phyloP scores from a whole-genome alignment of 2,797 vertebrate genomes.

The Eulemur mongoz region DNA sequence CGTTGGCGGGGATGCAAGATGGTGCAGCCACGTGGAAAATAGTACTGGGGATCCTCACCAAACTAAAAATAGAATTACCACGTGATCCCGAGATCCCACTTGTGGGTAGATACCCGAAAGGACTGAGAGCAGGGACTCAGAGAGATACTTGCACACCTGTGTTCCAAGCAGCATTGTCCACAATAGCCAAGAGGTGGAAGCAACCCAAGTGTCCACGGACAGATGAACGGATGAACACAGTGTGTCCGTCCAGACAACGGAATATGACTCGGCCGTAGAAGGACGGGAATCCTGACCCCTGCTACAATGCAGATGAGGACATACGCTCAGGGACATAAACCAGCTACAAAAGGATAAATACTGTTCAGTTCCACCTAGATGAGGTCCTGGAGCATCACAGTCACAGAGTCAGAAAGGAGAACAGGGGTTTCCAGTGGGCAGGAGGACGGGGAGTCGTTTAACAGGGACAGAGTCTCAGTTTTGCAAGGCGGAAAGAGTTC shows the following conservation, averaged over 20 bases:
- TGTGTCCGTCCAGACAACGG: too few species aligned
- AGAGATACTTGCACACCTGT: background rate
- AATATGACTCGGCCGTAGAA: background rate
- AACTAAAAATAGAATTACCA: background rate
- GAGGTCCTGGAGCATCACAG: background rate
- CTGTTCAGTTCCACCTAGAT: accelerated
- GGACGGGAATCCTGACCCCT: background rate
- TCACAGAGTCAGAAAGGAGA: background rate
- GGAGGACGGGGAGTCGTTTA: background rate
- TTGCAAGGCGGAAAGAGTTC: background rate
- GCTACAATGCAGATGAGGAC: background rate
- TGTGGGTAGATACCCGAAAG: background rate
- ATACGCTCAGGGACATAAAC: background rate
- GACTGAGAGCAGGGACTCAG: background rate
- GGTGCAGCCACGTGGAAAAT: background rate
- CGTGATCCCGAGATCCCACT: background rate
- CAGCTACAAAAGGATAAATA: too few species aligned
- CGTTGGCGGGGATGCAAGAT: background rate
- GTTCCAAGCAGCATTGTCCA: background rate
- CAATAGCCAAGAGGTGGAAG: background rate
- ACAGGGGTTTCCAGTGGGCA: background rate
- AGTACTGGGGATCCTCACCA: background rate
- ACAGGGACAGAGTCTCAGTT: background rate
- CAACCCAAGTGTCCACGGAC: background rate
- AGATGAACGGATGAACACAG: background rate